A percentile compares a stretch with the other conserved stretches of the same genome.
phyloP scores from a whole-genome alignment of 2,113 vertebrate species.

The Irena cyanogastra region DNA sequence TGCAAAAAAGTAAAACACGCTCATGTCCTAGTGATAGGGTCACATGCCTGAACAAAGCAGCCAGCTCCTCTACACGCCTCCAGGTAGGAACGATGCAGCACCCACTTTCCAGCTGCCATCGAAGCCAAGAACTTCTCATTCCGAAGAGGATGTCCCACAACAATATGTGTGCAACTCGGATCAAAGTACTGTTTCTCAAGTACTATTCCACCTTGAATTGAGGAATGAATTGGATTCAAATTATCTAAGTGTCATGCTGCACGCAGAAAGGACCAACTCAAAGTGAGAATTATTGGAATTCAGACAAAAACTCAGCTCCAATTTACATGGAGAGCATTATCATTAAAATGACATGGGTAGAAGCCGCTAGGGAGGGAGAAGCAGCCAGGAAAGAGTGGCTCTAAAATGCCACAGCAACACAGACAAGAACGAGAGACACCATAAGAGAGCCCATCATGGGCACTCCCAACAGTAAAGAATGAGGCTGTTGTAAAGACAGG shows the following conservation, averaged over 20 bases:
- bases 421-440: background rate
- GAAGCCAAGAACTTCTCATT: slow-evolving; percentile 97
- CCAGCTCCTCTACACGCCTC: slow-evolving; percentile 85
- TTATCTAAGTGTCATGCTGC: background rate
- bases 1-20: background rate
- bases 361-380: background rate
- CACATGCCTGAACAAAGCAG: slow-evolving; percentile 81
- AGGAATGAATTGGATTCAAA: background rate
- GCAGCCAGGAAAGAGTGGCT: background rate
- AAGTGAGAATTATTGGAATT: background rate
- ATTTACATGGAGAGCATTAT: background rate
- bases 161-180: slow-evolving; percentile 90
- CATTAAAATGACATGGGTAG: background rate
- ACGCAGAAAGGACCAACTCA: background rate
- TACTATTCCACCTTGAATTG: slow-evolving; percentile 80
- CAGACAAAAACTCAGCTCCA: background rate
- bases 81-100: slow-evolving; percentile 94
- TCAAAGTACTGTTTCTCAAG: slow-evolving; percentile 95
- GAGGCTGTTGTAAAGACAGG: background rate
- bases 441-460: background rate
- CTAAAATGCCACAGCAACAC: background rate
- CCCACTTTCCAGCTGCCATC: slow-evolving; percentile 96
- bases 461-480: background rate
- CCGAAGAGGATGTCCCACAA: slow-evolving; percentile 92
- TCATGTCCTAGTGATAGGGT: background rate